Evolutionary conservation across 2,113 vertebrate genomes (phyloP), one percentile per base, ranked within the genome.

Genomic region (Pseudorhombus dupliciocellatus): DNA sequence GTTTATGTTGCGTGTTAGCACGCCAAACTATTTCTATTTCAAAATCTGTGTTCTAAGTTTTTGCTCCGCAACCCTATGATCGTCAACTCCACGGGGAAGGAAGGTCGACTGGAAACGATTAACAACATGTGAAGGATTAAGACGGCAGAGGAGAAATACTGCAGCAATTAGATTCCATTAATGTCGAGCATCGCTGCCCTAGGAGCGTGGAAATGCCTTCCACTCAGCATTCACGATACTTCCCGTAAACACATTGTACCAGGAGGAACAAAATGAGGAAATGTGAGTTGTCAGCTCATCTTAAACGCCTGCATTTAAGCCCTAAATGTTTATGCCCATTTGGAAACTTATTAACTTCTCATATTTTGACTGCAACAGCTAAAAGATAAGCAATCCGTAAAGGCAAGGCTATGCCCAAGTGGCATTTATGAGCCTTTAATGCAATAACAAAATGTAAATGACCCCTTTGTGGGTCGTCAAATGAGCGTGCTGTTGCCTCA

Each of bases 381-480:
- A 5, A 28, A 62, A 50, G 53, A 56, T 50, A 42, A 28, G 26
- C 26, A 56, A 50, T 77, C 48, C 50, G 53, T 67, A 51, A 61
- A 79, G 55, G 51, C 3, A 37, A 25, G 73, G 52, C 16, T 15
- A 22, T 71, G 46, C 62, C 46, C 55, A 11, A 55, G 63, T 30
- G 64, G 63, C 51, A 77, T 65, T 74, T 73, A 73, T 30, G 59
- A 73, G 31, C 28, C 59, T 48, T 37, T 2, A 61, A 74, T 64
- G 65, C 59, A 70, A 60, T 65, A 82, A 68, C 46, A 53, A 74
- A 79, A 80, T 79, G 50, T 69, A 71, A 83, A 89, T 73, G 25
- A 44, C 37, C 5, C 75, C 34, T 55, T 82, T 75, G 74, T 75
- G 64, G 58, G 18, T 69, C 66, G 84, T 73, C 70, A 68, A 50